These are phyloP conservation scores for Orthosia gothica DNA, from an alignment of 2,888 invertebrate species.

Conservation along the genomic window DNA sequence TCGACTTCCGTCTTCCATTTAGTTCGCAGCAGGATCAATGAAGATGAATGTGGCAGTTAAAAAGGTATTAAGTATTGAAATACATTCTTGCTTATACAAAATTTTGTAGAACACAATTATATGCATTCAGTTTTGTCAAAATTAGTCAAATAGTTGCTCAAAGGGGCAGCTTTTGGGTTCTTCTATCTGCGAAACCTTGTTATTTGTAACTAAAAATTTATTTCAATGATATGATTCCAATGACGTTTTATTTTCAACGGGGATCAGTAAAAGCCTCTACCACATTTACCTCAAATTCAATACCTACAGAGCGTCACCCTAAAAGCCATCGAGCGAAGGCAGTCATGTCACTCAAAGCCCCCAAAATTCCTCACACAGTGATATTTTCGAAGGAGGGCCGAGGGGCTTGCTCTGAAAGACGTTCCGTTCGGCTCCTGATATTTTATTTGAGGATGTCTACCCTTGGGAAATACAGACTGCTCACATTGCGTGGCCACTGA, in stretches of 20 bases:
- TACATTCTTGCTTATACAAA: background rate
- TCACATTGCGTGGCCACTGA: constrained; percentile 62
- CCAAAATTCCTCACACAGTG: constrained; percentile 78
- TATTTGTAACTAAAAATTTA: background rate
- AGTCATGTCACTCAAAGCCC: constrained; percentile 78
- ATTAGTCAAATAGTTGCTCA: background rate
- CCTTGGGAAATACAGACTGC: constrained; percentile 76
- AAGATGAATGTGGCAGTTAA: constrained; percentile 11
- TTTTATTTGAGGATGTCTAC: constrained; percentile 77
- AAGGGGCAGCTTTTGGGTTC: too few relatives aligned
- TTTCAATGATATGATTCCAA: background rate
- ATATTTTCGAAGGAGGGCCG: constrained; percentile 79
- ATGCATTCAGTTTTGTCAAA: background rate
- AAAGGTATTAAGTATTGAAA: background rate
- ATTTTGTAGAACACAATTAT: constrained; percentile 1
- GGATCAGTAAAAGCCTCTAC: constrained; percentile 40
- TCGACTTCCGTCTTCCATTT: constrained; percentile 12
- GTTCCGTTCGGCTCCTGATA: constrained; percentile 72
- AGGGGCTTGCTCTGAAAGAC: constrained; percentile 75
- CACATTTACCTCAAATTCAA: constrained; percentile 32
- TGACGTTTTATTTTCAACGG: constrained; percentile 8
- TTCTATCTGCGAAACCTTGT: background rate
- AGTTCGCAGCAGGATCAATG: background rate
- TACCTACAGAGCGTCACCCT: constrained; percentile 60
- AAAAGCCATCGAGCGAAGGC: constrained; percentile 74